phyloP scores from a whole-genome alignment of 1,140 invertebrate species.

The Papilio aristodemus region DNA sequence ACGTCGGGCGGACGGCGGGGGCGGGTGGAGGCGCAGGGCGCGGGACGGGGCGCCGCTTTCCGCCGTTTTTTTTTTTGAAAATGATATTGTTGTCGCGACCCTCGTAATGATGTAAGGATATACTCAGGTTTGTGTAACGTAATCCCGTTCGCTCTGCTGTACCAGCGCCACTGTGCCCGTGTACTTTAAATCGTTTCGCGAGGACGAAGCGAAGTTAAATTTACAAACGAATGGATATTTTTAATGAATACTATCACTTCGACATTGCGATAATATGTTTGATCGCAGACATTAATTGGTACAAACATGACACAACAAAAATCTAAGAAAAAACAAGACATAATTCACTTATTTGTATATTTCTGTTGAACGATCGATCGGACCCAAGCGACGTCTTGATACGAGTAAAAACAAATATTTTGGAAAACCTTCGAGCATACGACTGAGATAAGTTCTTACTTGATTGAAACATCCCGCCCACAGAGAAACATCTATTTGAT shows the following conservation, averaged over 20 bases:
- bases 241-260: conserved; percentile 17
- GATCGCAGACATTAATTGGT: neutral
- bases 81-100: conserved; percentile 59
- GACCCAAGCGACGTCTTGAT: too few species aligned
- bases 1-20: conserved; percentile 11
- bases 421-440: too few species aligned
- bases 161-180: conserved; percentile 27
- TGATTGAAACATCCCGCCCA: too few species aligned
- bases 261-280: neutral
- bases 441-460: too few species aligned
- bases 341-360: too few species aligned
- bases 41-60: conserved; percentile 39
- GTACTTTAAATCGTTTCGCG: conserved; percentile 39
- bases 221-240: neutral
- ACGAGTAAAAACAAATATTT: too few species aligned
- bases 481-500: too few species aligned
- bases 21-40: conserved; percentile 27
- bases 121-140: conserved; percentile 41
- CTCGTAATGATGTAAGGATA: conserved; percentile 54
- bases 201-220: neutral
- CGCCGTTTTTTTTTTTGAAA: conserved; percentile 59
- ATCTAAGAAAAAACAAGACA: too few species aligned
- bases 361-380: too few species aligned
- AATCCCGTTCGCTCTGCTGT: conserved; percentile 39
- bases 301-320: neutral